These are phyloP conservation scores for Macrobrachium nipponense DNA, from an alignment of 1,140 invertebrate species.

Conservation along the genomic window DNA sequence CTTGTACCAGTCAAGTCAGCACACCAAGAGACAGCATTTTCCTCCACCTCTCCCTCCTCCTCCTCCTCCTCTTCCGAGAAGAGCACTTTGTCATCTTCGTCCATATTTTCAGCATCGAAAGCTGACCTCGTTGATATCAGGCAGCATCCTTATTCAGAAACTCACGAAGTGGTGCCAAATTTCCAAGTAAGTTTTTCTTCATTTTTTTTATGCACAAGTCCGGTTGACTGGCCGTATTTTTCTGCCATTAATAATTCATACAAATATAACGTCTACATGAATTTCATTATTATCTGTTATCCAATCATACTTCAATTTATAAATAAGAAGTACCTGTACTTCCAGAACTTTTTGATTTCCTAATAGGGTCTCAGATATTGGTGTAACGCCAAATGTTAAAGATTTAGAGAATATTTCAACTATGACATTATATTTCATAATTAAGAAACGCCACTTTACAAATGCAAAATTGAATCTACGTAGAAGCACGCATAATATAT, in stretches of 20 bases:
- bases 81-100: not conserved
- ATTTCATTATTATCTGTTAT: not conserved
- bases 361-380: too few relatives aligned
- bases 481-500: too few relatives aligned
- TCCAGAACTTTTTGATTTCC: too few relatives aligned
- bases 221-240: not conserved
- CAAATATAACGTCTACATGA: not conserved
- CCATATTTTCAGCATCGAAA: not conserved
- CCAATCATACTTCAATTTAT: too few relatives aligned
- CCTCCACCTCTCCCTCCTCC: too few relatives aligned
- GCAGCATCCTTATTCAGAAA: constrained; percentile 41
- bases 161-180: constrained; percentile 56
- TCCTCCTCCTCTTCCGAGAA: too few relatives aligned
- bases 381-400: too few relatives aligned
- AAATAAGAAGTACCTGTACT: too few relatives aligned
- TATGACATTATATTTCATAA: too few relatives aligned
- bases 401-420: too few relatives aligned
- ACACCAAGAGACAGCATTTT: not conserved
- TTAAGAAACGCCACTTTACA: too few relatives aligned
- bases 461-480: too few relatives aligned
- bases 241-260: not conserved
- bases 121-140: constrained; percentile 44
- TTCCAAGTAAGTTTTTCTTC: constrained; percentile 48
- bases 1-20: constrained; percentile 38
- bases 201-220: not conserved